Base-by-base conservation (phyloP, 2,797 vertebrate species). In the Lindbergichthys nudifrons region DNA sequence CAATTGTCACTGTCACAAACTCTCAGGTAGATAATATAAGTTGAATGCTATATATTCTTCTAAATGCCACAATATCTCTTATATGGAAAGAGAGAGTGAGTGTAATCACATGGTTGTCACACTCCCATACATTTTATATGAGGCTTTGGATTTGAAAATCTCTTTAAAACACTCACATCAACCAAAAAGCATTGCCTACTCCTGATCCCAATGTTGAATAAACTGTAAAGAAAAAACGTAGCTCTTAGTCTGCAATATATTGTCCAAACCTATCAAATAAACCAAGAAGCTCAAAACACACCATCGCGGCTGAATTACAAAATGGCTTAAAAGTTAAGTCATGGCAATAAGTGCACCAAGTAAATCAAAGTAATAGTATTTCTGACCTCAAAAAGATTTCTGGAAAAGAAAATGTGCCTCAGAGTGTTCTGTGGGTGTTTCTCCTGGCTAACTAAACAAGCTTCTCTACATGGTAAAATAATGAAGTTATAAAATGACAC, bases 401-500 rank as follows among this genome's bases (percentile, higher is more conserved):
- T 70, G 58, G 23, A 64, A 43, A 57, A 51, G 23, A 41, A 42
- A 58, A 66, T 15, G 18, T 42, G 16, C 10, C 52, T 36, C 26
- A 2, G 51, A 53, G 41, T 43, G 32, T 39, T 81, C 30, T 8
- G 48, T 53, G 14, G 60, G 42, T 41, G 67, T 58, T 70, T 75
- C 72, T 70, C 46, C 50, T 81, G 80, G 65, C 87, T 80, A 85
- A 80, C 48, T 73, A 62, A 82, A 86, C 73, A 82, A 72, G 68
- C 36, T 69, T 62, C 57, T 78, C 71, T 62, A 74, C 65, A 70
- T 56, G 72, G 51, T 64, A 83, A 88, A 88, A 87, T 84, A 84
- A 88, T 86, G 81, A 91, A 88, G 83, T 88, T 87, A 88, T 87
- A 92, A 91, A 92, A 88, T 91, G 88, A 92, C 82, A 77, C 77